Percentiles rank a stretch among this genome's conserved stretches.
These are phyloP conservation scores for Holacanthella duospinosa DNA, from an alignment of 2,888 invertebrate genomes.

Conservation along the genomic window DNA sequence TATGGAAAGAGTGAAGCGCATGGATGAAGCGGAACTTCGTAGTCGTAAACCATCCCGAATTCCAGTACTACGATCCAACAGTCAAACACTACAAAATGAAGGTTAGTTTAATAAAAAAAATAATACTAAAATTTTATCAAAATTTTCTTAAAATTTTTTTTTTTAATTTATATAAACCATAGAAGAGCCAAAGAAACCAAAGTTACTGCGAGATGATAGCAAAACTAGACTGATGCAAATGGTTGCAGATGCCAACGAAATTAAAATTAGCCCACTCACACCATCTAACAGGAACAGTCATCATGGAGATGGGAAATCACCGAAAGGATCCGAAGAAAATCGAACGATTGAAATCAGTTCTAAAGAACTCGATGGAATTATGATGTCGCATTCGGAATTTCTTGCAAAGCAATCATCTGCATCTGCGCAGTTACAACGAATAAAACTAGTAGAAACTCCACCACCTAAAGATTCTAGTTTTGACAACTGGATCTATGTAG, in stretches of 20 bases:
- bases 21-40: not conserved
- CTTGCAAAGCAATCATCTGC: constrained; percentile 28
- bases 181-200: not conserved
- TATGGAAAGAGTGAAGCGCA: constrained; percentile 17
- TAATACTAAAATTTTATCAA: too few species aligned
- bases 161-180: too few species aligned
- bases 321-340: constrained; percentile 9
- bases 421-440: not conserved
- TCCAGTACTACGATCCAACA: not conserved
- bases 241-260: constrained; percentile 33
- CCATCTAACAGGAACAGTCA: constrained; percentile 7
- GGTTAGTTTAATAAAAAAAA: not conserved
- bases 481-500: constrained; percentile 43
- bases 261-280: constrained; percentile 31
- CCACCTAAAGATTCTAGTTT: constrained; percentile 39
- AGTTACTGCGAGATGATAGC: constrained; percentile 34
- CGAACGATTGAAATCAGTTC: constrained; percentile 38
- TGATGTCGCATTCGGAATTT: constrained; percentile 39
- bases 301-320: not conserved
- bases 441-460: constrained; percentile 7
- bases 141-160: too few species aligned
- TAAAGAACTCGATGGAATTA: constrained; percentile 38
- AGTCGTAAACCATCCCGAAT: not conserved
- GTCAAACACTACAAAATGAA: not conserved
- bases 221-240: constrained; percentile 36